These are phyloP conservation scores for Dynastes grantii DNA, from an alignment of 2,888 invertebrate genomes.

Conservation along the genomic window DNA sequence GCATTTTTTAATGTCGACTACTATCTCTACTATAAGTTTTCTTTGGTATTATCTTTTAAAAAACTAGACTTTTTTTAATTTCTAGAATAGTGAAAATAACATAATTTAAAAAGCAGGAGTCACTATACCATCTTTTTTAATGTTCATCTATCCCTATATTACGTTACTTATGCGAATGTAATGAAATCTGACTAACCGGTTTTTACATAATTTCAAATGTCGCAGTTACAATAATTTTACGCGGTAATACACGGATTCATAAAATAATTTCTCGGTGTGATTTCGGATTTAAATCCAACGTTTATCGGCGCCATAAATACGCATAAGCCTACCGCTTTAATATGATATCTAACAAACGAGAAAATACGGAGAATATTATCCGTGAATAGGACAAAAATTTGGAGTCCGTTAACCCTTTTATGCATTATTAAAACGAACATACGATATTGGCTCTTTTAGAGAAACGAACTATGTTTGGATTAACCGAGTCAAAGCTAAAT, in stretches of 20 bases:
- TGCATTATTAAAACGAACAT: neutral
- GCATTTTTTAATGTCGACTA: too few relatives aligned
- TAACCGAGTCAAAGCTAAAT: slow-evolving; percentile 15
- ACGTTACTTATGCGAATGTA: too few relatives aligned
- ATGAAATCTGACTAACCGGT: slow-evolving; percentile 40
- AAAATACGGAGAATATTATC: neutral
- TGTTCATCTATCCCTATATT: too few relatives aligned
- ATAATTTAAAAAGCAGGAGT: too few relatives aligned
- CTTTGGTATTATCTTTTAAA: too few relatives aligned
- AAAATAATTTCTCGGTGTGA: slow-evolving; percentile 55
- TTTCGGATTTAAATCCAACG: slow-evolving; percentile 52
- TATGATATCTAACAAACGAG: slow-evolving; percentile 24
- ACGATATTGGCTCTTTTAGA: too few relatives aligned
- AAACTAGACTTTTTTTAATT: too few relatives aligned
- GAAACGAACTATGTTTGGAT: neutral
- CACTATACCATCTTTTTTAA: too few relatives aligned
- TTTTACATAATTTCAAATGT: slow-evolving; percentile 39
- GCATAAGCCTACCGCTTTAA: slow-evolving; percentile 17
- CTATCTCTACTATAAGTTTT: too few relatives aligned
- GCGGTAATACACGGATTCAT: slow-evolving; percentile 50
- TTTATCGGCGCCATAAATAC: slow-evolving; percentile 47
- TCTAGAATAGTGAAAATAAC: too few relatives aligned
- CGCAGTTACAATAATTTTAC: slow-evolving; percentile 51
- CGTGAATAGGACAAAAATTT: slow-evolving; percentile 20
- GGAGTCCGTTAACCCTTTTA: slow-evolving; percentile 15